These are phyloP conservation scores for Drosophila algonquin DNA, from an alignment of 2,888 invertebrate species.

Conservation along the genomic window DNA sequence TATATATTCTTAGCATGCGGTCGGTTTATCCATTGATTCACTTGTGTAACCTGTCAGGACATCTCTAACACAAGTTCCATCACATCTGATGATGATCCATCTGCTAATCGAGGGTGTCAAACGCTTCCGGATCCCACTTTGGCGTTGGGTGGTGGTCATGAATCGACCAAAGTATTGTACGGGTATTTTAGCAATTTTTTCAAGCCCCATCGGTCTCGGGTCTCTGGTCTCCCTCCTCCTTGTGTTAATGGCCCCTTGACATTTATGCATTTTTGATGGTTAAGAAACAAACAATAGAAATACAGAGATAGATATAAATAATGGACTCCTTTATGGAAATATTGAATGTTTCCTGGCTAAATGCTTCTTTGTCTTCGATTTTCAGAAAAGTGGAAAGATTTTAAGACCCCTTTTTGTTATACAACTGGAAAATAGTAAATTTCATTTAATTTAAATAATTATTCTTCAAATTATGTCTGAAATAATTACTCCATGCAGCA, in stretches of 20 bases:
- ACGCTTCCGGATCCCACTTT: neutral
- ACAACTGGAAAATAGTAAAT: too few species aligned
- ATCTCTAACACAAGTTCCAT: too few species aligned
- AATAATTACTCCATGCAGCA: too few species aligned
- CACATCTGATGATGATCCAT: neutral
- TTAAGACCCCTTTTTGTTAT: too few species aligned
- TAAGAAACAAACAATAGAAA: slow-evolving; percentile 9
- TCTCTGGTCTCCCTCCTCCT: neutral
- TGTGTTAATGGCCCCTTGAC: slow-evolving; percentile 50
- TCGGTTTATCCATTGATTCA: neutral
- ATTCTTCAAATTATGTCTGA: too few species aligned
- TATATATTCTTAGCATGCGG: neutral
- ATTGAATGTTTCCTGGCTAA: neutral
- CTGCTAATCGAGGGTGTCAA: neutral
- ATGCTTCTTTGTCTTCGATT: neutral
- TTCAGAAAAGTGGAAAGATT: too few species aligned
- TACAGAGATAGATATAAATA: neutral
- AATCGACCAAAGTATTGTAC: slow-evolving; percentile 24
- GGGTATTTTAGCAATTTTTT: slow-evolving; percentile 21
- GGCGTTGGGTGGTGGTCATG: slow-evolving; percentile 5
- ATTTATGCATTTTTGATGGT: slow-evolving; percentile 73
- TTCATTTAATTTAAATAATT: too few species aligned
- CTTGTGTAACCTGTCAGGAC: too few species aligned
- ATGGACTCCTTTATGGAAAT: neutral
- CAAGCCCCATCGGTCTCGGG: neutral